Conservation (phyloP, 2,113 vertebrate species). For the Ictidomys tridecemlineatus region DNA sequence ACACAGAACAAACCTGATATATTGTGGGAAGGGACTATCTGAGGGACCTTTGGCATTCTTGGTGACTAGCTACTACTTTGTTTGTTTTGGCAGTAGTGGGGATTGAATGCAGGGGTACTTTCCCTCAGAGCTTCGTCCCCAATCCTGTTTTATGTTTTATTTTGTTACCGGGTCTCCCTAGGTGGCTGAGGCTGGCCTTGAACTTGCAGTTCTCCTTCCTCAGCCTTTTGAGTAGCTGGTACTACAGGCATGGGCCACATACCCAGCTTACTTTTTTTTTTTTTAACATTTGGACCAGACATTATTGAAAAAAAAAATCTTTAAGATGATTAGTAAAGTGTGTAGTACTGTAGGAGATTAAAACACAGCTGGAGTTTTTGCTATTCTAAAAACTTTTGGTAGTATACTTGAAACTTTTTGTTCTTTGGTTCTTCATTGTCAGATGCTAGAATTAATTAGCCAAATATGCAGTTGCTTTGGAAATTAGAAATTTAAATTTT, state of each 20-base stretch:
- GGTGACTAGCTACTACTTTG: background rate
- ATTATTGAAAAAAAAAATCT: background rate
- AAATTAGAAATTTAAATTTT: constrained; percentile 71
- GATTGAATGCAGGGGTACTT: background rate
- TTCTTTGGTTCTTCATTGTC: constrained; percentile 68
- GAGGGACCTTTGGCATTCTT: background rate
- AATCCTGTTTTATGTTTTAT: background rate
- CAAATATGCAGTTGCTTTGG: constrained; percentile 68
- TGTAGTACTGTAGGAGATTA: background rate
- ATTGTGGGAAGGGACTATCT: background rate
- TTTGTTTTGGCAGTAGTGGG: background rate
- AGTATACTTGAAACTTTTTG: constrained; percentile 23
- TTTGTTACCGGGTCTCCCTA: background rate
- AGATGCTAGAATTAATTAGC: constrained; percentile 68
- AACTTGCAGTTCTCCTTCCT: background rate
- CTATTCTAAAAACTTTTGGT: constrained; percentile 45
- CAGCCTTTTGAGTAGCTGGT: background rate
- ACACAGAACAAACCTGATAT: background rate
- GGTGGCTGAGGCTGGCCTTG: background rate
- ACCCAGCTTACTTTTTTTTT: background rate
- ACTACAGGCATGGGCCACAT: background rate
- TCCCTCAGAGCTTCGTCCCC: background rate
- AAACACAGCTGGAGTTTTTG: constrained; percentile 50
- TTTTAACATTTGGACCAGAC: background rate
- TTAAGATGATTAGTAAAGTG: constrained; percentile 31